These are phyloP conservation scores for Paratrypauchen microcephalus DNA, from an alignment of 2,797 vertebrate genomes.

Conservation along the genomic window DNA sequence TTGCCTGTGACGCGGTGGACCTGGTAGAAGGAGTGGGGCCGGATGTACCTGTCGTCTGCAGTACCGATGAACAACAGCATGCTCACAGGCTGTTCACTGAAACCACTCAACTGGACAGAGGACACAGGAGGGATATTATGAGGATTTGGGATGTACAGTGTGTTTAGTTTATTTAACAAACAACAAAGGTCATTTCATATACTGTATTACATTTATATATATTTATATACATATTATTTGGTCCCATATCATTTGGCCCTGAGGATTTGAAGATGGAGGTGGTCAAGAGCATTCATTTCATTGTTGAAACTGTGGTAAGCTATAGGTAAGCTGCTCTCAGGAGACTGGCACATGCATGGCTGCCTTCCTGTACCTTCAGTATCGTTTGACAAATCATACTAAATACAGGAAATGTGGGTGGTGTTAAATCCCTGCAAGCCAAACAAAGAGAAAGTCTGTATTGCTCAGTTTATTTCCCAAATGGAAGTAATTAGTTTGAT, in stretches of 20 bases:
- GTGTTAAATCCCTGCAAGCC: background rate
- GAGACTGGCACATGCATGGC: too few relatives aligned
- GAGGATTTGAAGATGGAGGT: too few relatives aligned
- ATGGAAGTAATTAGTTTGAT: background rate
- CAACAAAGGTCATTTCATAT: too few relatives aligned
- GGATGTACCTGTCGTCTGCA: slow-evolving; percentile 86
- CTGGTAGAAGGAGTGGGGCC: slow-evolving; percentile 96
- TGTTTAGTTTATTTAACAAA: too few relatives aligned
- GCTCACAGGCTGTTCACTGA: slow-evolving; percentile 84
- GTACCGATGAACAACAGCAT: slow-evolving; percentile 95
- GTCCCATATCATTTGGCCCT: too few relatives aligned
- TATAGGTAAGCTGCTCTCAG: too few relatives aligned
- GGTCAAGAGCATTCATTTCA: too few relatives aligned
- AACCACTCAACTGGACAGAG: slow-evolving; percentile 82
- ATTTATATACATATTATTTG: too few relatives aligned
- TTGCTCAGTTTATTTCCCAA: background rate
- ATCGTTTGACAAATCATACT: background rate
- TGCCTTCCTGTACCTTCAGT: too few relatives aligned
- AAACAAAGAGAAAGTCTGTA: background rate
- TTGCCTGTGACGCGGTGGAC: slow-evolving; percentile 97
- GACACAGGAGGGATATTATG: background rate
- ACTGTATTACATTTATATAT: too few relatives aligned
- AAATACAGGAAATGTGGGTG: background rate
- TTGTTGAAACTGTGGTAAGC: too few relatives aligned
- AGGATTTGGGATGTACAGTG: background rate